Percentiles rank a stretch among this genome's conserved stretches.
These are phyloP conservation scores for Anneissia japonica DNA, from an alignment of 35 echinoderm and acorn worm genomes.

Conservation along the genomic window DNA sequence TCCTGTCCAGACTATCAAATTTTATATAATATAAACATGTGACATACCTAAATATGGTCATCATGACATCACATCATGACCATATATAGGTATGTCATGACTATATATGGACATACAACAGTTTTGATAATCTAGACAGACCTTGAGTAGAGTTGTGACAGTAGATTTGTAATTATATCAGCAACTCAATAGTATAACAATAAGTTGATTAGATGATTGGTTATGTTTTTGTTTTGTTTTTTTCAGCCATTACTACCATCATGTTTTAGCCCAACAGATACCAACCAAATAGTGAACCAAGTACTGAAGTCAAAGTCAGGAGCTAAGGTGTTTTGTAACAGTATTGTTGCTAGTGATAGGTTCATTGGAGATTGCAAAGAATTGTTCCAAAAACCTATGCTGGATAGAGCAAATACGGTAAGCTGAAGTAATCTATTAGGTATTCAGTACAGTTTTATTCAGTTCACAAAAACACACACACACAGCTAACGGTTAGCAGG, in stretches of 20 bases:
- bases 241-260: conserved; percentile 83
- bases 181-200: no score
- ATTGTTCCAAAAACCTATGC: conserved; percentile 71
- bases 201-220: no score
- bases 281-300: conserved; percentile 71
- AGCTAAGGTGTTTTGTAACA: conserved; percentile 67
- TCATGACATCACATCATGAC: no score
- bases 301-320: conserved; percentile 59
- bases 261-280: conserved; percentile 54
- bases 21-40: no score
- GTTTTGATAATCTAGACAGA: background rate
- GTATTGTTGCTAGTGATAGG: conserved; percentile 70
- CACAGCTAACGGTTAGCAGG: no score
- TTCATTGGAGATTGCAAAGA: conserved; percentile 53
- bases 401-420: conserved; percentile 71
- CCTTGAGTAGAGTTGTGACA: background rate
- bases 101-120: no score
- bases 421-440: background rate
- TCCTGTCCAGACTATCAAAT: no score
- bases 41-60: no score
- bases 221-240: no score
- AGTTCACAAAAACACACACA: no score
- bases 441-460: no score
- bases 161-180: conserved; percentile 7
- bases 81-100: no score